Percentiles rank a stretch among this genome's conserved stretches.
phyloP scores from a whole-genome alignment of 2,888 invertebrate genomes.

The Nephrocerus scutellatus region DNA sequence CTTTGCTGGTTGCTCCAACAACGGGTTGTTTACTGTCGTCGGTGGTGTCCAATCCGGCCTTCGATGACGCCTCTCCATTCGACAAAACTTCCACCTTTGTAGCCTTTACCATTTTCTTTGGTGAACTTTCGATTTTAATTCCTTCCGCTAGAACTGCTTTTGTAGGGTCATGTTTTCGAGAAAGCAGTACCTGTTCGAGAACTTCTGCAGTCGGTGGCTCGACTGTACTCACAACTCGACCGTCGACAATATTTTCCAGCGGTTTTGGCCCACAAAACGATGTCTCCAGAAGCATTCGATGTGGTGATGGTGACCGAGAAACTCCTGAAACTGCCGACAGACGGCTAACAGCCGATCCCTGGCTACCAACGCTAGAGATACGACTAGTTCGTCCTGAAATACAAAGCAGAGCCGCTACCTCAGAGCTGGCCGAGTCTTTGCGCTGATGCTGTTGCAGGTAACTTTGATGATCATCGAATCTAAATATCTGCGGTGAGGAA shows the following conservation, averaged over 20 bases:
- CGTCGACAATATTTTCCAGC: constrained; percentile 51
- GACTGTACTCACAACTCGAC: constrained; percentile 48
- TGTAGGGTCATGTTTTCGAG: constrained; percentile 59
- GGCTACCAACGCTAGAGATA: constrained; percentile 74
- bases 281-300: constrained; percentile 82
- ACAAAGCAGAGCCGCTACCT: constrained; percentile 65
- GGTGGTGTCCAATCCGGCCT: constrained; percentile 8
- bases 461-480: constrained; percentile 47
- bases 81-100: constrained; percentile 29
- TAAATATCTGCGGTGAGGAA: constrained; percentile 47
- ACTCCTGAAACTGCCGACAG: constrained; percentile 52
- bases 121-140: constrained; percentile 49
- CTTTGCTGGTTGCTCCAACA: constrained; percentile 11
- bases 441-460: constrained; percentile 56
- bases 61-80: constrained; percentile 30
- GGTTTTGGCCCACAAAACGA: constrained; percentile 85
- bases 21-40: constrained; percentile 16
- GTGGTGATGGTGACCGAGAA: constrained; percentile 79
- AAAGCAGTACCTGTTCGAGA: constrained; percentile 53
- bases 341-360: constrained; percentile 60
- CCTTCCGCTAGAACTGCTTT: constrained; percentile 59
- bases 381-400: constrained; percentile 76
- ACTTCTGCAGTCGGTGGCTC: constrained; percentile 52
- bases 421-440: constrained; percentile 69
- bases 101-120: constrained; percentile 27